Conservation (phyloP, 2,888 invertebrate genomes). For the Adelphocoris suturalis region DNA sequence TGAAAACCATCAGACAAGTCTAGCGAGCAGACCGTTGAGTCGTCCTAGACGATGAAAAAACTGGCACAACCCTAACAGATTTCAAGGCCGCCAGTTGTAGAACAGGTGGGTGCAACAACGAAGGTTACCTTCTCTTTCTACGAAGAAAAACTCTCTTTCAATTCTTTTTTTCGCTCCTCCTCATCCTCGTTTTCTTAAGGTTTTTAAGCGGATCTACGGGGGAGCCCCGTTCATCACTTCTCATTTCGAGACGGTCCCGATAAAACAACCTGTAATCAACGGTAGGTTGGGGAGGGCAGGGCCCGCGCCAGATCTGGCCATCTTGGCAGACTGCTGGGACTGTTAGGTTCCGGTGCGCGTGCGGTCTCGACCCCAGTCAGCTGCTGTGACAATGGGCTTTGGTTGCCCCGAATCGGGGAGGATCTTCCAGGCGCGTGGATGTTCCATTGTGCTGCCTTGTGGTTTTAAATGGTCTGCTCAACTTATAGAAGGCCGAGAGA, state of each 20-base stretch:
- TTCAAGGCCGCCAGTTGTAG: conserved; percentile 56
- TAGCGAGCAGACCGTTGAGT: background rate
- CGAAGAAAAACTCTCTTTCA: conserved; percentile 2
- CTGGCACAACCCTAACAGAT: conserved; percentile 25
- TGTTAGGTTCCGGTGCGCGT: conserved; percentile 67
- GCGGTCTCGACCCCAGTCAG: conserved; percentile 46
- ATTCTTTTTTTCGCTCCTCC: background rate
- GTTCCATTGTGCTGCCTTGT: background rate
- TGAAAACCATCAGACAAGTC: background rate
- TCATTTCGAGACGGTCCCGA: conserved; percentile 58
- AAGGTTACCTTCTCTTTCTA: conserved; percentile 31
- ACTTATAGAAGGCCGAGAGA: background rate
- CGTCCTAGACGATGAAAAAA: background rate
- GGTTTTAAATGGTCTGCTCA: too few species aligned
- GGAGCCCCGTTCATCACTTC: conserved; percentile 56
- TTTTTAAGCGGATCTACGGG: conserved; percentile 45
- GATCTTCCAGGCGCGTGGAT: background rate
- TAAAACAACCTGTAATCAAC: conserved; percentile 68
- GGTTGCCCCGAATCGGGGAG: conserved; percentile 12
- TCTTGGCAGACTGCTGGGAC: background rate
- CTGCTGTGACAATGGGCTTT: conserved; percentile 56
- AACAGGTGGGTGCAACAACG: conserved; percentile 21
- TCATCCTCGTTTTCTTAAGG: conserved; percentile 21
- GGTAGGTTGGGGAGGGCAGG: background rate
- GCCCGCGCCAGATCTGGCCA: background rate